Evolutionary conservation across 2,888 invertebrate species (phyloP).

Genomic region (Megastigmus dorsalis): DNA sequence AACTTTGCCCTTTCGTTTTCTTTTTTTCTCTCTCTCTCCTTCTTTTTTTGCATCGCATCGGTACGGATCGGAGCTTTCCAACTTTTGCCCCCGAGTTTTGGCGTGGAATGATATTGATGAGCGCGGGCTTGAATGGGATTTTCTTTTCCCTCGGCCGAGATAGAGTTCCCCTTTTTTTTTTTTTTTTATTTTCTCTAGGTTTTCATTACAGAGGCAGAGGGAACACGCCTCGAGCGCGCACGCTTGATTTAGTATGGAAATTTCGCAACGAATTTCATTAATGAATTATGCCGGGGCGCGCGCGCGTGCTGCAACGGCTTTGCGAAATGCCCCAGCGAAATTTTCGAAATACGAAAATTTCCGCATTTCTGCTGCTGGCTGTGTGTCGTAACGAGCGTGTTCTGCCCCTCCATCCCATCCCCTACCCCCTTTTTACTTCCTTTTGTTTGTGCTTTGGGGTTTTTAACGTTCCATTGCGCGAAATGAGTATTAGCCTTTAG

Average conservation of each 20-base stretch:
- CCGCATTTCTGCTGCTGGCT: not conserved
- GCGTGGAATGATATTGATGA: constrained; percentile 39
- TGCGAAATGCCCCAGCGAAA: too few relatives aligned
- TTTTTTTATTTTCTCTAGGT: constrained; percentile 3
- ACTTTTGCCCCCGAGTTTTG: constrained; percentile 16
- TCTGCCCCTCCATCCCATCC: too few relatives aligned
- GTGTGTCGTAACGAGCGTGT: not conserved
- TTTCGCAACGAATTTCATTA: constrained; percentile 30
- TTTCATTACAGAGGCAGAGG: constrained; percentile 2
- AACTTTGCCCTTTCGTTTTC: too few relatives aligned
- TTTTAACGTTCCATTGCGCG: too few relatives aligned
- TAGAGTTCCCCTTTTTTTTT: constrained; percentile 5
- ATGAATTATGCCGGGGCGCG: constrained; percentile 3
- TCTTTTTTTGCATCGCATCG: not conserved
- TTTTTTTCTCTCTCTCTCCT: too few relatives aligned
- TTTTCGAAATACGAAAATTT: constrained; percentile 24
- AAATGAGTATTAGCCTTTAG: too few relatives aligned
- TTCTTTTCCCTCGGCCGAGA: too few relatives aligned
- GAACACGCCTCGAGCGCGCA: too few relatives aligned
- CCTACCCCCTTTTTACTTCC: too few relatives aligned
- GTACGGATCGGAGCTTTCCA: not conserved
- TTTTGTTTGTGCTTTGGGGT: too few relatives aligned
- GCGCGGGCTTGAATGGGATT: constrained; percentile 19
- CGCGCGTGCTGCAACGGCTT: not conserved
- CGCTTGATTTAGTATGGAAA: constrained; percentile 36